Evolutionary conservation across 1,140 invertebrate genomes (phyloP), one percentile per base, ranked within the genome.

Genomic region (Lordiphosa clarofinis): DNA sequence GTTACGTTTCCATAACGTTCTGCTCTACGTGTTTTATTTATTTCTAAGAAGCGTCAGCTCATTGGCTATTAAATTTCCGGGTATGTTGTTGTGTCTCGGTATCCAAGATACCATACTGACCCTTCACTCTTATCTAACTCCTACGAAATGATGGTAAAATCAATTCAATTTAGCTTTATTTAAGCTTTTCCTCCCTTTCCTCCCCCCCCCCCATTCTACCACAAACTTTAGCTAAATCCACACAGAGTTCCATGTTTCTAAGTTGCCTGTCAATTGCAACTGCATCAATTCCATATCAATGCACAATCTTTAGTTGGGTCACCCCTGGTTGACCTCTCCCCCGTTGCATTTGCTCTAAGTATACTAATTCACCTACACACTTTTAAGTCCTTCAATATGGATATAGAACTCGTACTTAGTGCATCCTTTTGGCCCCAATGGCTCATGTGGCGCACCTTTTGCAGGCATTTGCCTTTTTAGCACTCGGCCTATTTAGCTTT

Each of bases 401-500:
- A 28, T 6, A 6, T 28, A 7, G 24, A 28, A 28, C 24, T 28
- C 6, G 24, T 53, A 55, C 47, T 62, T 64, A n/a, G 33, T 35
- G 46, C 63, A 36, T 58, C 55, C 62, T 52, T 46, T 68, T 52
- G 44, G 59, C 37, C 63, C 24, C 24, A 28, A 67, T 67, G 67
- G 52, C 67, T 66, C 42, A 35, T 62, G 43, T 36, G 42, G 21
- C 38, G 46, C 67, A 73, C 40, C 49, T 48, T 59, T 61, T 68
- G 43, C 43, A 58, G 19, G 35, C 48, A 38, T 37, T 52, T 38
- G 33, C 35, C 35, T 55, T 44, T 61, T 35, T 58, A 62, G 69
- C 53, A 73, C 70, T 71, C 75, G 67, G 75, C 75, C 76, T 81
- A 81, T 79, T 81, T 67, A 58, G 64, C 64, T 47, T 36, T 46